Evolutionary conservation across 2,888 invertebrate species (phyloP), one percentile per base, ranked within the genome.

Genomic region (Nomada lathburiana): DNA sequence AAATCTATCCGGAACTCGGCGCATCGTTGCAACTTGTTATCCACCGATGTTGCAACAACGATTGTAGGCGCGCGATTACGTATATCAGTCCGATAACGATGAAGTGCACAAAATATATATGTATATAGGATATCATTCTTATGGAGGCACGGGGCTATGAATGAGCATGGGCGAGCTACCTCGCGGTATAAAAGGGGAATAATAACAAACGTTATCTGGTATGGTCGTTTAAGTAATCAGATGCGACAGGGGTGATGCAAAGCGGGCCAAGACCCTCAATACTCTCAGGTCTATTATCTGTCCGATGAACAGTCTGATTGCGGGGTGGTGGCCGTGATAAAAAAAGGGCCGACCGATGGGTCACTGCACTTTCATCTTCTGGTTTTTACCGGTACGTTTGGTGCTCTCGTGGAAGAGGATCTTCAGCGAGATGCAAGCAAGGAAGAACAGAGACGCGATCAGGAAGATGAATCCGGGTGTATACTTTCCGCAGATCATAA

Each of bases 401-500:
- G 71, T 63, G n/a, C 80, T 79, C 52, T 91, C 88, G 75, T 92
- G 90, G 69, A 90, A 89, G 80, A 94, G 84, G 10, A 94, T 86
- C 79, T 92, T 93, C 62, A 90, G 84, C 0, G 90, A 91, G 72
- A 94, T 93, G 42, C 86, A 89, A 9, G 91, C 93, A 68, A 93
- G 89, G 57, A 91, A 91, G n/a, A 93, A n/a, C 4, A 93, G 76
- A 0, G 93, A 90, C 4, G 85, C 75, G 4, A 92, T 82, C 1
- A 94, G 90, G 76, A 94, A 94, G 29, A 93, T 80, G 68, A 93
- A 94, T 23, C 94, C 94, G 0, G 93, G 94, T 0, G 92, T 91
- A 80, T 92, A 92, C 72, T 91, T 93, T 59, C 91, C 92, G 18
- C 90, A 76, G 2, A 90, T 80, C 82, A 93, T 88, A 23, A 93